Evolutionary conservation across 2,113 vertebrate species (phyloP).

Genomic region (Siniperca knerii): DNA sequence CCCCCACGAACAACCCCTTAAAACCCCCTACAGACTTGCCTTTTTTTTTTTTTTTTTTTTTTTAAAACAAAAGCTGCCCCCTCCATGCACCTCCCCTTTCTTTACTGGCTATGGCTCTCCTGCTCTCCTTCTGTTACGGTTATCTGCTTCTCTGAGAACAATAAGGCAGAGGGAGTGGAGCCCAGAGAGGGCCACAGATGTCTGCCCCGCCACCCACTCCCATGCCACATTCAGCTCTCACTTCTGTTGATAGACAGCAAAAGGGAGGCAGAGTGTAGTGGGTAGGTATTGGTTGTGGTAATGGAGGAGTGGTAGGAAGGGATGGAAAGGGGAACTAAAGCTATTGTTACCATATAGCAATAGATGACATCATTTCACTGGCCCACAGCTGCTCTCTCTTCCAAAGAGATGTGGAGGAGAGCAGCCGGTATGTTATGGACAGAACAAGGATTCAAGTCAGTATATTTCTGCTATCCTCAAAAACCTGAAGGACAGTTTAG

Average conservation of each 20-base stretch:
- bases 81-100: slow-evolving; percentile 39
- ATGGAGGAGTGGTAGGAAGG: slow-evolving; percentile 1
- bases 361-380: slow-evolving; percentile 42
- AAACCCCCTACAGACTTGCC: slow-evolving; percentile 40
- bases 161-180: slow-evolving; percentile 46
- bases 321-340: slow-evolving; percentile 40
- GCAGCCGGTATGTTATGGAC: neutral
- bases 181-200: slow-evolving; percentile 62
- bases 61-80: slow-evolving; percentile 46
- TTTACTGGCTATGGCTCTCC: slow-evolving; percentile 34
- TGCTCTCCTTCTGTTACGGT: slow-evolving; percentile 69
- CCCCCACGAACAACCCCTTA: slow-evolving; percentile 29
- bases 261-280: neutral
- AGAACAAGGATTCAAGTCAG: slow-evolving; percentile 1
- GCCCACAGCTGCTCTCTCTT: slow-evolving; percentile 17
- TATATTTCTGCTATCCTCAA: neutral
- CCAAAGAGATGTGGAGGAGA: neutral
- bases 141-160: slow-evolving; percentile 70
- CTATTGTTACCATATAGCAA: slow-evolving; percentile 58
- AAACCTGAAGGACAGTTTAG: neutral
- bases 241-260: slow-evolving; percentile 28
- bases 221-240: slow-evolving; percentile 50
- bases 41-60: neutral
- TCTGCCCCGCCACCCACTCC: slow-evolving; percentile 34
- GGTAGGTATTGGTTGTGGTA: slow-evolving; percentile 26